Evolutionary conservation across 2,888 invertebrate genomes (phyloP), one percentile per base, ranked within the genome.

Genomic region (Tenthredo livida): DNA sequence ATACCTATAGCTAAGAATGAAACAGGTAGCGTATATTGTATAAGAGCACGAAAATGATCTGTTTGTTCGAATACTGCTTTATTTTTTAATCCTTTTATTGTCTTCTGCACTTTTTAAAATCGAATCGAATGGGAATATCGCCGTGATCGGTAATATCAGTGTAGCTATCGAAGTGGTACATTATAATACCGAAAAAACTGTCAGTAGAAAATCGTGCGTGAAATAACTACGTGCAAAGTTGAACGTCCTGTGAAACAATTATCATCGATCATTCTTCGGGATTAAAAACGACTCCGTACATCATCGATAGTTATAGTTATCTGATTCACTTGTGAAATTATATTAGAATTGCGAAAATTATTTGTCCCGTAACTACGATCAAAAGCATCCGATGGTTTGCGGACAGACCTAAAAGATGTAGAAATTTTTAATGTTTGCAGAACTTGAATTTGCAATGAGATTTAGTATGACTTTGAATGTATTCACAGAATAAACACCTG

Each of bases 191-290:
- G 9, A 40, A 70, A 37, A 70, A 37, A 40, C 15, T 47, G 15
- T n/a, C 25, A 9, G 1, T 29, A 77, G 7, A 80, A 61, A 25
- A 25, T 61, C 80, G 12, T 65, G 80, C 80, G 80, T 80, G 58
- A 80, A 80, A 80, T 80, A 58, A 25, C 80, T 25, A 61, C 47
- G 33, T 61, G 12, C n/a, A 80, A 9, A 65, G 80, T 80, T 80
- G 80, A 80, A 65, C 80, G 80, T 40, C 58, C 61, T 37, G 21
- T 61, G 37, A 80, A 80, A 80, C 80, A 80, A 80, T 80, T 29
- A 80, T 54, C 9, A 77, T 29, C 61, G 58, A 80, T 61, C 37
- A n/a, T 12, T 61, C 58, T 29, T 12, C 21, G 21, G 10, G 12
- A 61, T 9, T n/a, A 25, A 58, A 80, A 61, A 73, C 73, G 17